Conservation (phyloP, 1,140 invertebrate species). For the Tachypleus tridentatus region DNA sequence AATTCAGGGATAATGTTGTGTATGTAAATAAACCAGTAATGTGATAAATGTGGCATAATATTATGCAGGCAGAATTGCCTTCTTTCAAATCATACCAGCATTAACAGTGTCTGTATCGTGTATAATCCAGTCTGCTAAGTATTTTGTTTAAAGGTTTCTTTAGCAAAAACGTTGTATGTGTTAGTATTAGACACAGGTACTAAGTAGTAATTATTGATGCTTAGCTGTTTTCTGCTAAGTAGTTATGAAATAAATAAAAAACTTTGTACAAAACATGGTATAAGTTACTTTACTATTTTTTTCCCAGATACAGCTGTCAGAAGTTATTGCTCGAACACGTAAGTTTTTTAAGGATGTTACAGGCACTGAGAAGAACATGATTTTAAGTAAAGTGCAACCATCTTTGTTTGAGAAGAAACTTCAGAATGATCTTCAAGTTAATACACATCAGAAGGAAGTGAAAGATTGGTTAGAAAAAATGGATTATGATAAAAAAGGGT, state of each 20-base stretch:
- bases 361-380: slow-evolving; percentile 35
- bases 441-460: slow-evolving; percentile 54
- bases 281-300: slow-evolving; percentile 4
- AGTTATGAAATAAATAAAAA: neutral
- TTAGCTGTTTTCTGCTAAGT: no score
- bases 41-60: no score
- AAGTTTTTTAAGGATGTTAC: slow-evolving; percentile 82
- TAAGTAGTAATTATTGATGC: no score
- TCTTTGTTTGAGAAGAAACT: slow-evolving; percentile 82
- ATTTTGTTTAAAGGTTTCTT: no score
- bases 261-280: slow-evolving; percentile 26
- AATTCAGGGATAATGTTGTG: no score
- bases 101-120: no score
- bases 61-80: no score
- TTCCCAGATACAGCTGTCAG: slow-evolving; percentile 80
- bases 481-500: slow-evolving; percentile 82
- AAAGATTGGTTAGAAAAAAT: slow-evolving; percentile 83
- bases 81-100: no score
- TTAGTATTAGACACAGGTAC: no score
- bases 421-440: slow-evolving; percentile 50
- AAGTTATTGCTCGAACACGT: slow-evolving; percentile 88
- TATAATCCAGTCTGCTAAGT: no score
- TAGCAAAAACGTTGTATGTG: no score
- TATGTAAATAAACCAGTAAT: no score
- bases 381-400: slow-evolving; percentile 33